These are phyloP conservation scores for Xenops minutus DNA, from an alignment of 2,797 vertebrate genomes.

Conservation along the genomic window DNA sequence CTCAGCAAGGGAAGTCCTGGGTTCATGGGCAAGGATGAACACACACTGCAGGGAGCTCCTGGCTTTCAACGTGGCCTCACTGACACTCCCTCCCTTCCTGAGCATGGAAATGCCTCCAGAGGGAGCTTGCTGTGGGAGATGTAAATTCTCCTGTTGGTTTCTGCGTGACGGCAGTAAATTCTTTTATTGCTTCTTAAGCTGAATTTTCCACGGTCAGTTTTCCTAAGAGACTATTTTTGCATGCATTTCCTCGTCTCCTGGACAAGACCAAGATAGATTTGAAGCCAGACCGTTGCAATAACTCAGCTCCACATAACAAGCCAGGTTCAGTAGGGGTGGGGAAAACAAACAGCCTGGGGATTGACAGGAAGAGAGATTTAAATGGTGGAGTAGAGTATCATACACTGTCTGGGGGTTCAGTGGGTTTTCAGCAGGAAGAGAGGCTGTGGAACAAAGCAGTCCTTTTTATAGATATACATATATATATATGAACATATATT, in stretches of 20 bases:
- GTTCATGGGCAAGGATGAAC: background rate
- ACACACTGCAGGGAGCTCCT: background rate
- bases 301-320: slow-evolving; percentile 21
- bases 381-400: background rate
- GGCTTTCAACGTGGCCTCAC: fast-evolving
- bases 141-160: slow-evolving; percentile 46
- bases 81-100: background rate
- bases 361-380: background rate
- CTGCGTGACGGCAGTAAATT: background rate
- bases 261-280: slow-evolving; percentile 28
- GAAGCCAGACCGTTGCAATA: slow-evolving; percentile 15
- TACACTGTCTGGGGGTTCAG: background rate
- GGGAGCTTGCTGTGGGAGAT: background rate
- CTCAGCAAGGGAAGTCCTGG: fast-evolving
- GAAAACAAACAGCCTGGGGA: background rate
- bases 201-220: slow-evolving; percentile 44
- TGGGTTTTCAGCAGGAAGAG: background rate
- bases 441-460: background rate
- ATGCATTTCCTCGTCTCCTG: background rate
- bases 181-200: slow-evolving; percentile 55
- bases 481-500: fast-evolving
- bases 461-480: background rate
- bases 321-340: background rate
- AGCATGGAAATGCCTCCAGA: background rate
- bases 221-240: slow-evolving; percentile 50